Base-by-base conservation (phyloP, 2,797 vertebrate species). In the Rhynchotus rufescens region DNA sequence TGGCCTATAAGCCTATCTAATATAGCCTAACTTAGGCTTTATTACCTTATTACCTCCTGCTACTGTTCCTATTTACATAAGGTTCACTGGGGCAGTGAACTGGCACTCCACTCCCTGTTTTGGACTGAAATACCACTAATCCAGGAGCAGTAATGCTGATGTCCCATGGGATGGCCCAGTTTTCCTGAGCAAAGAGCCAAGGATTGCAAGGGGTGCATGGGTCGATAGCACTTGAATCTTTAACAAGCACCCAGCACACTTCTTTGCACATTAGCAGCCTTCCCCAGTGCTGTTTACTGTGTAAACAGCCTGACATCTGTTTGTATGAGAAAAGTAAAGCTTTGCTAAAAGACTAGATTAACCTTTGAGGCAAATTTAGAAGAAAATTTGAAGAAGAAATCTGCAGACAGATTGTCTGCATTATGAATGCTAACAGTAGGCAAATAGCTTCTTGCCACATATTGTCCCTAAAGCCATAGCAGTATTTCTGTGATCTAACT, bases 241-340 rank as follows among this genome's bases (percentile, higher is more conserved):
- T 78, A 89, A 54, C 61, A 71, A 81, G 36, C 45, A 4, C 59
- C 32, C 66, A 45, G n/a, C 47, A 38, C 68, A 78, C 15, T 32
- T 90, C 89, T 92, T 87, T 81, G 56, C 84, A 74, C 81, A 73
- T 92, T 85, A 91, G 34, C 81, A 88, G 61, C 66, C 61, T 90
- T 80, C 57, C 40, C 60, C 69, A 86, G 45, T n/a, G 59, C 1
- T 73, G 62, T 93, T 95, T 94, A 67, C 69, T 73, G 64, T 64
- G 64, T 85, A 95, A 93, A 94, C 84, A 83, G 52, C 80, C 94
- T 93, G 91, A 93, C 84, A 87, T 89, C 82, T 93, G 92, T 91
- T 96, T 91, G 86, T 91, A 79, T 51, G 90, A 79, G 90, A 67
- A 88, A 94, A 86, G 81, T 49, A 92, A 94, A 93, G 91, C 82